These are phyloP conservation scores for Syrrhaptes paradoxus DNA, from an alignment of 2,113 vertebrate species.

Conservation along the genomic window DNA sequence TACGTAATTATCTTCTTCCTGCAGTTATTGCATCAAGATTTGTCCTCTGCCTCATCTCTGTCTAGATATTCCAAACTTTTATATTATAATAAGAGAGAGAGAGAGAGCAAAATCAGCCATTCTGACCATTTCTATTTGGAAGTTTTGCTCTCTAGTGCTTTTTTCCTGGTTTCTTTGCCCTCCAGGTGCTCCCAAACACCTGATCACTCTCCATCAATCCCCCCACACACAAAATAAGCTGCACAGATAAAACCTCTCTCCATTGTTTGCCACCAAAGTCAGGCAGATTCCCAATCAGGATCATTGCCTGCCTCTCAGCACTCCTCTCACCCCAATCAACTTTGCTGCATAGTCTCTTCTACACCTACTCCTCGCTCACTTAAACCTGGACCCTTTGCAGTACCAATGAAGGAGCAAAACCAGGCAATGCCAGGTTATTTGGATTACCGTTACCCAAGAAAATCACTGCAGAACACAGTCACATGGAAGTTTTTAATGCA, in stretches of 20 bases:
- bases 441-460: background rate
- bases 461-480: rapidly evolving
- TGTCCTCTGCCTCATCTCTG: background rate
- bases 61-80: background rate
- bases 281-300: background rate
- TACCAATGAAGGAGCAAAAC: rapidly evolving
- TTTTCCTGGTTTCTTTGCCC: background rate
- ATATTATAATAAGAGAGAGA: rapidly evolving
- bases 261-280: background rate
- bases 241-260: background rate
- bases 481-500: background rate
- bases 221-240: background rate
- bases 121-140: background rate
- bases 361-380: background rate
- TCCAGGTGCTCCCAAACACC: background rate
- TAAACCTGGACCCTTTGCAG: background rate
- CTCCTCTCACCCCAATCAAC: background rate
- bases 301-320: background rate
- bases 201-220: background rate
- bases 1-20: background rate
- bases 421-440: background rate
- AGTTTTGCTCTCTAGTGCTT: background rate
- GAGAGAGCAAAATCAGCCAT: background rate
- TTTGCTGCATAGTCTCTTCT: background rate
- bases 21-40: background rate